Conservation (phyloP, 2,113 vertebrate genomes). For the Callocephalon fimbriatum region DNA sequence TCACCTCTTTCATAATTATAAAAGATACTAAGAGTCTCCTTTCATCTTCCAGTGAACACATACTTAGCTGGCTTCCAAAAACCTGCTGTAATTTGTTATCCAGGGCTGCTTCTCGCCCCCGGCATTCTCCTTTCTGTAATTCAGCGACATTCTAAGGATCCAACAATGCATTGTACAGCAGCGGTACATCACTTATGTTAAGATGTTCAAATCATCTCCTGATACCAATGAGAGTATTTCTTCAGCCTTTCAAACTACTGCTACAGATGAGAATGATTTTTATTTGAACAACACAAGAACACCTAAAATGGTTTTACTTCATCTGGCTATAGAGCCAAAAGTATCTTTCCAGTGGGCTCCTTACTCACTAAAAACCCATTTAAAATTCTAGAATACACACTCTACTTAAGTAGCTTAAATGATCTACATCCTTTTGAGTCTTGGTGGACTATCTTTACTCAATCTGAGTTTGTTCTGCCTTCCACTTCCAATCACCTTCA, state of each 20-base stretch:
- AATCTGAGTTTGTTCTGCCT: slow-evolving; percentile 36
- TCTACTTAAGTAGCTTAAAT: background rate
- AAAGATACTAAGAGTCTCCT: slow-evolving; percentile 14
- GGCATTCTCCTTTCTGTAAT: slow-evolving; percentile 19
- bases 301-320: background rate
- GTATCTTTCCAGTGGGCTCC: background rate
- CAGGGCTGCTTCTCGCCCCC: slow-evolving; percentile 4
- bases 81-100: slow-evolving; percentile 43
- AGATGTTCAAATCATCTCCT: background rate
- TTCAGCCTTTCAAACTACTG: background rate
- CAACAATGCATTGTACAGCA: background rate
- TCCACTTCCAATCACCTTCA: slow-evolving; percentile 40
- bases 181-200: background rate
- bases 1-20: slow-evolving; percentile 31
- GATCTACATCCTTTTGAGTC: background rate
- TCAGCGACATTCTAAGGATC: background rate
- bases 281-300: background rate
- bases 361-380: background rate
- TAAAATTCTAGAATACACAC: background rate
- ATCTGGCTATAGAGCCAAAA: background rate
- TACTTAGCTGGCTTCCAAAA: slow-evolving; percentile 41
- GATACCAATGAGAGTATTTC: background rate
- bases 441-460: background rate
- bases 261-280: background rate
- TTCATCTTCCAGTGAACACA: slow-evolving; percentile 17